Evolutionary conservation across 2,113 vertebrate genomes (phyloP).

Genomic region (Xenus cinereus): DNA sequence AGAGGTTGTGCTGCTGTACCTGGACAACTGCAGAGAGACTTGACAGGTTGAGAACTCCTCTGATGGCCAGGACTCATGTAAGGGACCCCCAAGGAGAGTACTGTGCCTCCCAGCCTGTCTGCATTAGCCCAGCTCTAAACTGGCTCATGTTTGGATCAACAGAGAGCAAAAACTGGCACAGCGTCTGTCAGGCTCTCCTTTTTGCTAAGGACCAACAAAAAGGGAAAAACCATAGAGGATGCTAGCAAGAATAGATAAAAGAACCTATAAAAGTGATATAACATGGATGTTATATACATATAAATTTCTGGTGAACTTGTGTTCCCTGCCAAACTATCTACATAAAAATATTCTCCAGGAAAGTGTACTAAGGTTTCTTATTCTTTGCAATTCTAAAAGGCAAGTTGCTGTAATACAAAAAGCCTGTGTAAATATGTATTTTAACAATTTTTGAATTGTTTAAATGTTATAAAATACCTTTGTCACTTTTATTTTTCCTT

Average conservation of each 20-base stretch:
- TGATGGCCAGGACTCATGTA: background rate
- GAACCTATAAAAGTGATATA: background rate
- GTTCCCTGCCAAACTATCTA: background rate
- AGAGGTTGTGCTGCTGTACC: background rate
- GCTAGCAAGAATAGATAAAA: background rate
- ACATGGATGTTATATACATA: fast-evolving
- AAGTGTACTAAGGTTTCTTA: background rate
- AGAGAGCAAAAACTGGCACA: background rate
- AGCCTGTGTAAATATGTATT: background rate
- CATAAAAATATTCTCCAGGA: background rate
- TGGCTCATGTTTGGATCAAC: background rate
- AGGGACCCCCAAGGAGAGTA: background rate
- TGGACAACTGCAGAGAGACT: background rate
- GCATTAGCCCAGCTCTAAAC: background rate
- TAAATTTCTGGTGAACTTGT: background rate
- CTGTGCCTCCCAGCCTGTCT: background rate
- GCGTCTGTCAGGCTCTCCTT: background rate
- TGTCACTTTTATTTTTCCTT: background rate
- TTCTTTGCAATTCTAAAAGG: background rate
- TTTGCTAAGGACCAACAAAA: background rate
- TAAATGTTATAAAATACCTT: background rate
- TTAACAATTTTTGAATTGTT: background rate
- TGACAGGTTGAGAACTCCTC: background rate
- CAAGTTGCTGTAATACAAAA: background rate
- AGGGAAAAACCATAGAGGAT: background rate